Evolutionary conservation across 2,113 vertebrate genomes (phyloP).

Genomic region (Myrmophylax atrothorax): DNA sequence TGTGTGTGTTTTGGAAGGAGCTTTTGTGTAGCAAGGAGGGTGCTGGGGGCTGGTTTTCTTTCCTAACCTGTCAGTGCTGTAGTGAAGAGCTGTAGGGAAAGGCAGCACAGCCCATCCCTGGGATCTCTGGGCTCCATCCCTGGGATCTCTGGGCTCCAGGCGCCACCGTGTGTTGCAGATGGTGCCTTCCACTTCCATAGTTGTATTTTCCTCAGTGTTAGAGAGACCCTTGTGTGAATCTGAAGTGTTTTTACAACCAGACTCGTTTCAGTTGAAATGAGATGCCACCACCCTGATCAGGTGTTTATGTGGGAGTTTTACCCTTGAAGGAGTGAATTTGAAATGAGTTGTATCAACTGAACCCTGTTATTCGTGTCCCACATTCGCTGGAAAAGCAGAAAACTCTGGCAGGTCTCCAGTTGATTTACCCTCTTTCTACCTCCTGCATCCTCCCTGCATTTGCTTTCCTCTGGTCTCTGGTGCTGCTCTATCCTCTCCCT

Average conservation of each 20-base stretch:
- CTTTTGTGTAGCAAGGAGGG: not conserved
- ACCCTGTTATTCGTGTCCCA: not conserved
- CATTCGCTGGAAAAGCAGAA: not conserved
- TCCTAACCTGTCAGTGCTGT: not conserved
- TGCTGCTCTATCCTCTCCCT: not conserved
- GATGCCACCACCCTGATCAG: not conserved
- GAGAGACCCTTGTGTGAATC: not conserved
- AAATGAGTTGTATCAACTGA: not conserved
- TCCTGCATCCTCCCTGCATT: not conserved
- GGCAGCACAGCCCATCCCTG: not conserved
- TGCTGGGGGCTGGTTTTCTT: slow-evolving; percentile 23
- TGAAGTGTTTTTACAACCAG: not conserved
- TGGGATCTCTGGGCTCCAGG: not conserved
- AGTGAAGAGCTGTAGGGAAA: not conserved
- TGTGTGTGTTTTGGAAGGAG: not conserved
- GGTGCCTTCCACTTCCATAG: not conserved
- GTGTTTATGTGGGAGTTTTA: not conserved
- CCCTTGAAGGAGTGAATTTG: not conserved
- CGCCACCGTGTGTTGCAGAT: slow-evolving; percentile 69
- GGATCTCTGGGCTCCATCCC: not conserved
- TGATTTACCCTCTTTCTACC: not conserved
- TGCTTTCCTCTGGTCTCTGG: not conserved
- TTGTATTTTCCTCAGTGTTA: not conserved
- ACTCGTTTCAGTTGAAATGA: not conserved
- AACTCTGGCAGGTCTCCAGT: not conserved